Evolutionary conservation across 2,797 vertebrate genomes (phyloP).

Genomic region (Enteromius afrohamiltoni): DNA sequence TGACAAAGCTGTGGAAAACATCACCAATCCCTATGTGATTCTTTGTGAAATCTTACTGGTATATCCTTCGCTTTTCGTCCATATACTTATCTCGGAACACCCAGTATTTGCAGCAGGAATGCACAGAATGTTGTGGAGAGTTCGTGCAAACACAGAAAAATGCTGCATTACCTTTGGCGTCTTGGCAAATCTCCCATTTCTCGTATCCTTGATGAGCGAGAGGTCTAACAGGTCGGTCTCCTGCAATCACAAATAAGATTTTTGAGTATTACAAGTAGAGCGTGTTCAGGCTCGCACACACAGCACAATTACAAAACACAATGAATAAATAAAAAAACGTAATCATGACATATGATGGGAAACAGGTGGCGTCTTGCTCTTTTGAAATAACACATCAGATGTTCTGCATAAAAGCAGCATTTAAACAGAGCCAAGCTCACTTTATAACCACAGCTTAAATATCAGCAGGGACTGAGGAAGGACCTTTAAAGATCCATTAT

Average conservation of each 20-base stretch:
- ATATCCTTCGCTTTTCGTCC: slow-evolving; percentile 45
- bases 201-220: slow-evolving; percentile 79
- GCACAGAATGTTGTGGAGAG: slow-evolving; percentile 6
- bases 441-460: slow-evolving; percentile 26
- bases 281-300: neutral
- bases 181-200: slow-evolving; percentile 80
- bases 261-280: neutral
- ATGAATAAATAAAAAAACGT: neutral
- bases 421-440: neutral
- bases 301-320: neutral
- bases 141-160: neutral
- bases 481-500: neutral
- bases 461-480: slow-evolving; percentile 15
- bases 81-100: slow-evolving; percentile 37
- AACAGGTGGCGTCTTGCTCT: neutral
- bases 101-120: slow-evolving; percentile 22
- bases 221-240: slow-evolving; percentile 82
- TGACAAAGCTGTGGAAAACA: neutral
- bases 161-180: slow-evolving; percentile 76
- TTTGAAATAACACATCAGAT: neutral
- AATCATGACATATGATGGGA: neutral
- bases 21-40: neutral
- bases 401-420: neutral
- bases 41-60: slow-evolving; percentile 40
- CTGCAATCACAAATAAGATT: slow-evolving; percentile 66